phyloP scores from a whole-genome alignment of 2,797 vertebrate genomes.

The Galagoides demidoff region DNA sequence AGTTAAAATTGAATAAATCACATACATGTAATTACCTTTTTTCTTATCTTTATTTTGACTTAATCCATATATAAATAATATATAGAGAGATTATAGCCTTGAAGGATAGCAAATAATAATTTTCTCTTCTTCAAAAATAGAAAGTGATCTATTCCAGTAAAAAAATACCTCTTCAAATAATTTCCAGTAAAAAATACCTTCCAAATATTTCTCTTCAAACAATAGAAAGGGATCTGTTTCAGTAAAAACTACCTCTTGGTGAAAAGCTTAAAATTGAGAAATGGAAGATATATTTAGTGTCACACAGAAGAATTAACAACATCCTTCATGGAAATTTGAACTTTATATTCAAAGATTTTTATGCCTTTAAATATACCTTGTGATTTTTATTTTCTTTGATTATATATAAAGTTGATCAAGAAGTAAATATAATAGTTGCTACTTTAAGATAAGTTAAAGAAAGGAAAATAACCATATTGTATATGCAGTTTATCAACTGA shows the following conservation, averaged over 20 bases:
- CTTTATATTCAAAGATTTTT: not conserved
- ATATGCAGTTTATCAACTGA: not conserved
- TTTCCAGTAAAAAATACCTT: not conserved
- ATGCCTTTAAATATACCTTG: not conserved
- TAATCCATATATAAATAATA: not conserved
- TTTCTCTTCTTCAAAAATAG: not conserved
- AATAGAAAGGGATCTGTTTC: not conserved
- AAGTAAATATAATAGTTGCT: not conserved
- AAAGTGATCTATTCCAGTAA: not conserved
- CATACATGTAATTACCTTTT: not conserved
- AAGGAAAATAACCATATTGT: not conserved
- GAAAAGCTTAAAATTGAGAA: not conserved
- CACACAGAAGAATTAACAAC: not conserved
- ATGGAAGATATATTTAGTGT: not conserved
- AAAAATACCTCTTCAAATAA: not conserved
- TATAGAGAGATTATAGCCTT: not conserved
- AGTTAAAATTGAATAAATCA: not conserved
- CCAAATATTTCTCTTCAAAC: too few species aligned
- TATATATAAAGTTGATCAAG: not conserved
- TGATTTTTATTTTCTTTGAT: not conserved
- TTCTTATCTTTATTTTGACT: not conserved
- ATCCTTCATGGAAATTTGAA: not conserved
- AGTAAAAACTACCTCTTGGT: not conserved
- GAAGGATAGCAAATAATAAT: not conserved
- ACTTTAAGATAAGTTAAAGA: not conserved